A percentile compares a stretch with the other conserved stretches of the same genome.
These are phyloP conservation scores for Listronotus bonariensis DNA, from an alignment of 1,140 invertebrate genomes.

Conservation along the genomic window DNA sequence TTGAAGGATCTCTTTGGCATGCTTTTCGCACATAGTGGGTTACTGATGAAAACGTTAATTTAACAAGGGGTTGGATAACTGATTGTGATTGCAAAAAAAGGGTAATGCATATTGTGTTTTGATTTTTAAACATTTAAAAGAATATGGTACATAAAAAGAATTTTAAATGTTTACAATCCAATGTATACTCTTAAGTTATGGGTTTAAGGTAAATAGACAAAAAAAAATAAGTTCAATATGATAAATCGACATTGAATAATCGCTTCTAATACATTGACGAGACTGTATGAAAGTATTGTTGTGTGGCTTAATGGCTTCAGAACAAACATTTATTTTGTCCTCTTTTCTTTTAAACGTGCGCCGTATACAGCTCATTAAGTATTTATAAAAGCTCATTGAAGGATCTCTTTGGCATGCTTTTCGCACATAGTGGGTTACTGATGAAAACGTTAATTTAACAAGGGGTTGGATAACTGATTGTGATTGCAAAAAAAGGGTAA, in stretches of 20 bases:
- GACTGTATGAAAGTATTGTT: slow-evolving; percentile 25
- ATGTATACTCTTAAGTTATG: no score
- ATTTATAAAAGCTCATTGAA: slow-evolving; percentile 11
- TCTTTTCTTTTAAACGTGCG: slow-evolving; percentile 8
- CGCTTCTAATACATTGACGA: slow-evolving; percentile 6
- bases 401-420: not conserved
- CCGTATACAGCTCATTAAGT: slow-evolving; percentile 15
- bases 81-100: no score
- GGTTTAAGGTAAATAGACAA: no score
- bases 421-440: not conserved
- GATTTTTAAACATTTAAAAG: no score
- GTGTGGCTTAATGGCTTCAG: slow-evolving; percentile 23
- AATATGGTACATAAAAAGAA: no score
- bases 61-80: no score
- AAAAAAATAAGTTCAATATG: slow-evolving; percentile 14
- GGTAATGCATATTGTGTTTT: no score
- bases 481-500: no score
- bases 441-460: not conserved
- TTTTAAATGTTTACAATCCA: no score
- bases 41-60: not conserved
- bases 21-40: not conserved
- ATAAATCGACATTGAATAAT: slow-evolving; percentile 11
- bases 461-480: no score
- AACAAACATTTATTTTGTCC: slow-evolving; percentile 26
- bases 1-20: not conserved